Conservation (phyloP, 2,888 invertebrate genomes). For the Fabriciana adippe region DNA sequence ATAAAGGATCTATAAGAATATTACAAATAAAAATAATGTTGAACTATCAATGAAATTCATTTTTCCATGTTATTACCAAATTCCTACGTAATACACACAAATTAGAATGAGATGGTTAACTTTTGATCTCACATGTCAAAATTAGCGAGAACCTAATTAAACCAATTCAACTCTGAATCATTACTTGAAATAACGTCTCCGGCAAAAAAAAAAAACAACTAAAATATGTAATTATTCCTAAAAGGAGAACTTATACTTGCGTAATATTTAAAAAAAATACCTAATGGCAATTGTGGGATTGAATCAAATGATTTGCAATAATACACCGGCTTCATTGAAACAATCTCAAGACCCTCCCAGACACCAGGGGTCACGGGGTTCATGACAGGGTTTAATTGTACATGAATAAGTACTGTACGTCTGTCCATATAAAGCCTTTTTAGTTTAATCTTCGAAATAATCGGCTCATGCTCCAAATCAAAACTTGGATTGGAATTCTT, state of each 20-base stretch:
- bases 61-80: too few relatives aligned
- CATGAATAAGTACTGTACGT: slow-evolving; percentile 58
- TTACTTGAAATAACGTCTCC: too few relatives aligned
- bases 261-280: slow-evolving; percentile 49
- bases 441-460: slow-evolving; percentile 51
- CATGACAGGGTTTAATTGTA: slow-evolving; percentile 56
- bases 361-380: slow-evolving; percentile 56
- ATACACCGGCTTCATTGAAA: slow-evolving; percentile 48
- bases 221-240: neutral
- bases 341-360: slow-evolving; percentile 55
- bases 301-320: slow-evolving; percentile 52
- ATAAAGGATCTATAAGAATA: neutral
- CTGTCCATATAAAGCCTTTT: slow-evolving; percentile 62
- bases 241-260: neutral
- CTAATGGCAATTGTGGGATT: slow-evolving; percentile 49
- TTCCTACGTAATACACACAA: too few relatives aligned
- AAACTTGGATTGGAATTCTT: slow-evolving; percentile 45
- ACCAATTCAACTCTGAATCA: too few relatives aligned
- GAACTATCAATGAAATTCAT: too few relatives aligned
- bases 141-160: too few relatives aligned
- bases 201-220: neutral
- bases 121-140: too few relatives aligned
- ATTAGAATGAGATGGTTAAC: too few relatives aligned
- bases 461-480: slow-evolving; percentile 48
- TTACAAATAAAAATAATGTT: neutral